Evolutionary conservation across 2,797 vertebrate genomes (phyloP).

Genomic region (Tangara arthus): DNA sequence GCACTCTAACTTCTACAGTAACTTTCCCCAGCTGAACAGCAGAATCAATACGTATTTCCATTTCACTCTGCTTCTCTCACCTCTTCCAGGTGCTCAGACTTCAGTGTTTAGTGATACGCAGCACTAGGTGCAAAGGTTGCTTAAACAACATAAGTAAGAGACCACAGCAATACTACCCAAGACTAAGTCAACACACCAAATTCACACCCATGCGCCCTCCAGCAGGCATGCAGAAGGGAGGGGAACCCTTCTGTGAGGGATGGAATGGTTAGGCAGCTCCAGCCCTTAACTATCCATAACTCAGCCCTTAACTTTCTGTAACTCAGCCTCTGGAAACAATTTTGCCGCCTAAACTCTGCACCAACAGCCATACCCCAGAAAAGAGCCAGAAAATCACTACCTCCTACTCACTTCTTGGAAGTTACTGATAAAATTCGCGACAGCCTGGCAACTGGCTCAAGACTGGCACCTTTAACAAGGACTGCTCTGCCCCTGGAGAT

Average conservation of each 20-base stretch:
- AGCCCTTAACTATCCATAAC: background rate
- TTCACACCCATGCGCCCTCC: background rate
- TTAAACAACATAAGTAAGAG: background rate
- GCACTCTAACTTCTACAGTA: background rate
- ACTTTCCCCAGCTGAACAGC: background rate
- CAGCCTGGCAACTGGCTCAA: background rate
- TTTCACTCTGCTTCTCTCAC: background rate
- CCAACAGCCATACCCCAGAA: rapidly evolving
- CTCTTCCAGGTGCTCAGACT: background rate
- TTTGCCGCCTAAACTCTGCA: background rate
- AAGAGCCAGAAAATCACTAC: background rate
- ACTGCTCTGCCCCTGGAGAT: background rate
- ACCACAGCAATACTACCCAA: background rate
- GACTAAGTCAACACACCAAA: background rate
- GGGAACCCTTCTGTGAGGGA: background rate
- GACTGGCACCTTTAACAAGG: background rate
- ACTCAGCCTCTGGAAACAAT: background rate
- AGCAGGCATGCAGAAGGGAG: rapidly evolving
- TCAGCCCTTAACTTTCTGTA: background rate
- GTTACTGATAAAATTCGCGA: rapidly evolving
- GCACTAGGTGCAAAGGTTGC: background rate
- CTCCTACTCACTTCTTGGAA: background rate
- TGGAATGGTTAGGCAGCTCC: background rate
- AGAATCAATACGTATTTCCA: background rate
- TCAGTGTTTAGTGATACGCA: background rate